Percentiles rank a stretch among this genome's conserved stretches.
Conservation (phyloP, 2,888 invertebrate species). For the Anarsia innoxiella region DNA sequence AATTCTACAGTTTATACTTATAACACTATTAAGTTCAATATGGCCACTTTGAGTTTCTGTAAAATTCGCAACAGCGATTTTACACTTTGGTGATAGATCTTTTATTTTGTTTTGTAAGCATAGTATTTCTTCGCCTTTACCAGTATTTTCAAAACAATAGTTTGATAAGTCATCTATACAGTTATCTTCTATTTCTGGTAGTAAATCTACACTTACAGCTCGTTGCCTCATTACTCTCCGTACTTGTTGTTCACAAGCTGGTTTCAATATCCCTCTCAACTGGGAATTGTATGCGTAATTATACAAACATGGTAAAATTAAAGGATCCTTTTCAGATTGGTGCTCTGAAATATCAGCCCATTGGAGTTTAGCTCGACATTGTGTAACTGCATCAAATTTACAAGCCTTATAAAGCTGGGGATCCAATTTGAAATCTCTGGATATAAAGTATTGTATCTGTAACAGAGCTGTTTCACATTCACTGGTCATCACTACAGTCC, state of each 20-base stretch:
- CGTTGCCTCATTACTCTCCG: constrained; percentile 94
- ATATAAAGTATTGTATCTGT: constrained; percentile 98
- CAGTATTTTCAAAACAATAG: constrained; percentile 89
- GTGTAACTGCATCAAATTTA: constrained; percentile 86
- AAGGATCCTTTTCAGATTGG: constrained; percentile 86
- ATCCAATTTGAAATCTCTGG: constrained; percentile 95
- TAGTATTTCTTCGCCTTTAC: constrained; percentile 91
- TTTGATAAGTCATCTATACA: constrained; percentile 91
- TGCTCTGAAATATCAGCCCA: constrained; percentile 82
- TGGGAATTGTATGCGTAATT: constrained; percentile 77
- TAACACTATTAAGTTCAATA: constrained; percentile 91
- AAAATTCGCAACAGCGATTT: constrained; percentile 84
- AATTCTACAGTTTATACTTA: constrained; percentile 86
- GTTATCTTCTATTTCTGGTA: constrained; percentile 94
- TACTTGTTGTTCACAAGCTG: constrained; percentile 84
- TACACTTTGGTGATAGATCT: constrained; percentile 80
- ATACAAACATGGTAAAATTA: constrained; percentile 94
- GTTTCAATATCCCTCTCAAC: constrained; percentile 68
- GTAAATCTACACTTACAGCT: constrained; percentile 92
- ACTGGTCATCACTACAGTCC: constrained; percentile 87
- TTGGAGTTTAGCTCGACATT: constrained; percentile 85
- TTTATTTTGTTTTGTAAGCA: constrained; percentile 93
- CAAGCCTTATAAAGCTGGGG: constrained; percentile 92
- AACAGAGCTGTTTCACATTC: constrained; percentile 93
- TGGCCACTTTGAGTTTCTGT: constrained; percentile 94